A percentile compares a stretch with the other conserved stretches of the same genome.
These are phyloP conservation scores for Silurus lanzhouensis DNA, from an alignment of 2,797 vertebrate genomes.

Conservation along the genomic window DNA sequence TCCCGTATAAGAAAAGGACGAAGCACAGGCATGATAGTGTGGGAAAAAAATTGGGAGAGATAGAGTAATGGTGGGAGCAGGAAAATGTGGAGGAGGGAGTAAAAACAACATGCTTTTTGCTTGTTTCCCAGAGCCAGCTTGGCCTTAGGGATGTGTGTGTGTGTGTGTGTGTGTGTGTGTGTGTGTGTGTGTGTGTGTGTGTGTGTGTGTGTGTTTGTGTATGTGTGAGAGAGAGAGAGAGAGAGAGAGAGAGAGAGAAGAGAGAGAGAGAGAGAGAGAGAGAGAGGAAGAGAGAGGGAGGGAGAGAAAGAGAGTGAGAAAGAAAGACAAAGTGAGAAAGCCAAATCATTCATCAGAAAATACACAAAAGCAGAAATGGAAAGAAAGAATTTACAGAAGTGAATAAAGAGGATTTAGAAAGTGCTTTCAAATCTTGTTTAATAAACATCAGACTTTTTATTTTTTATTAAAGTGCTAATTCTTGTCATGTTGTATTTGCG, in stretches of 20 bases:
- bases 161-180: too few relatives aligned
- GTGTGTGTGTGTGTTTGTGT: too few relatives aligned
- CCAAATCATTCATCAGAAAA: constrained; percentile 43
- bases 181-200: too few relatives aligned
- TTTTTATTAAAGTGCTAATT: not conserved
- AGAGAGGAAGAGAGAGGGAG: constrained; percentile 42
- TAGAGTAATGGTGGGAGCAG: constrained; percentile 43
- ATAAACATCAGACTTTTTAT: not conserved
- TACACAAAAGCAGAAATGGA: not conserved
- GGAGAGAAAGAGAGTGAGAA: constrained; percentile 8
- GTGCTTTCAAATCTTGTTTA: not conserved
- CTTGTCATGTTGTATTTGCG: not conserved
- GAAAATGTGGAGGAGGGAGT: constrained; percentile 52
- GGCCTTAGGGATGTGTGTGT: constrained; percentile 49
- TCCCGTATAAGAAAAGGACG: constrained; percentile 37
- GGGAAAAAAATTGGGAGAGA: constrained; percentile 63
- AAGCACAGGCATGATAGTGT: constrained; percentile 63
- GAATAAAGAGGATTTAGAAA: not conserved
- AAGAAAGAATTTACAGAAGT: not conserved
- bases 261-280: constrained; percentile 10
- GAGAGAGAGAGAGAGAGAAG: constrained; percentile 51
- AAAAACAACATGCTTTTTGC: constrained; percentile 69
- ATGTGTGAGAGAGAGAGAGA: not conserved
- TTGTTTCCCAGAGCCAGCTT: constrained; percentile 71
- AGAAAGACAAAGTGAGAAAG: too few relatives aligned